These are phyloP conservation scores for Macrobrachium rosenbergii DNA, from an alignment of 1,140 invertebrate species.

Conservation along the genomic window DNA sequence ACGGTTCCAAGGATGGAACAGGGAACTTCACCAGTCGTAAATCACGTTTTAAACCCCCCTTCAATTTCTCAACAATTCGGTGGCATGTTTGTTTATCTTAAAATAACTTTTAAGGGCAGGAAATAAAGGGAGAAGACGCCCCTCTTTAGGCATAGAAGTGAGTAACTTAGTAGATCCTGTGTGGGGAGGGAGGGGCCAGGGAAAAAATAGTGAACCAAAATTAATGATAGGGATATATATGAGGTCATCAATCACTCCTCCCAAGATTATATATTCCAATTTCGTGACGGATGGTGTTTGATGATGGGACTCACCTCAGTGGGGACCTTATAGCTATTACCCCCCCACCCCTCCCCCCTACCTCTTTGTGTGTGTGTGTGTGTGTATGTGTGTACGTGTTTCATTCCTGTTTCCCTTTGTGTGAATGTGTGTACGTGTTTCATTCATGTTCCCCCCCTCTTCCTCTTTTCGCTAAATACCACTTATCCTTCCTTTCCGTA, in stretches of 20 bases:
- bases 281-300: slow-evolving; percentile 37
- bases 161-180: slow-evolving; percentile 10
- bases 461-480: not conserved
- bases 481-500: not conserved
- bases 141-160: not conserved
- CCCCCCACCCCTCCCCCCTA: not conserved
- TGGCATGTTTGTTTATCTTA: slow-evolving; percentile 1
- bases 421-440: not conserved
- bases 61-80: too few species aligned
- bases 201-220: not conserved
- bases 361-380: not conserved
- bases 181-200: not conserved
- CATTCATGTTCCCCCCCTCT: not conserved
- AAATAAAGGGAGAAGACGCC: slow-evolving; percentile 16
- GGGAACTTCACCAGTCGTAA: too few species aligned
- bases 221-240: slow-evolving; percentile 14
- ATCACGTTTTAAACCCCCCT: too few species aligned
- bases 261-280: slow-evolving; percentile 44
- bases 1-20: too few species aligned
- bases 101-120: not conserved
- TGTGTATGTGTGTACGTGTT: too few species aligned
- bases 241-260: slow-evolving; percentile 3
- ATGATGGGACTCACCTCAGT: slow-evolving; percentile 22
- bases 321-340: slow-evolving; percentile 24
- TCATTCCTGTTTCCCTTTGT: not conserved